Percentiles rank a stretch among this genome's conserved stretches.
phyloP scores from a whole-genome alignment of 2,797 vertebrate species.

The Gymnoscopelus microlampas region DNA sequence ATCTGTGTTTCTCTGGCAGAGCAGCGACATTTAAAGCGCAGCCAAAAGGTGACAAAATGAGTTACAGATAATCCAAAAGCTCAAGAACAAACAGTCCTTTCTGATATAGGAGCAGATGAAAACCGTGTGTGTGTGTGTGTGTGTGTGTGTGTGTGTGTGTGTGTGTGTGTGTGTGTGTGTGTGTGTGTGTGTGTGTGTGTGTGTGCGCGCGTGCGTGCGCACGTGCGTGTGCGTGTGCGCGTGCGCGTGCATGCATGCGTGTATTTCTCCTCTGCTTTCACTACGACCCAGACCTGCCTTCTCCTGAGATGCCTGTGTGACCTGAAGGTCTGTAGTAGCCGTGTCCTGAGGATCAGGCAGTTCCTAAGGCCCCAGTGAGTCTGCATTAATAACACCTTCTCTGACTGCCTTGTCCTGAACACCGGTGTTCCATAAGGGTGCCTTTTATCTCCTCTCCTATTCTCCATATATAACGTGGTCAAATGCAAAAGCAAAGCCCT shows the following conservation, averaged over 20 bases:
- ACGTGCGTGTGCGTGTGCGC: constrained; percentile 25
- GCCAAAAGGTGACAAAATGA: too few relatives aligned
- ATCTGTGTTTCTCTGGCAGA: too few relatives aligned
- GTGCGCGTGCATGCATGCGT: constrained; percentile 13
- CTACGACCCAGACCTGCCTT: background rate
- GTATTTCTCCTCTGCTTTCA: constrained; percentile 8
- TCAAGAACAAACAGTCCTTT: too few relatives aligned
- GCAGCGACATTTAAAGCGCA: too few relatives aligned
- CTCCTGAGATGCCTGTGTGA: constrained; percentile 2
- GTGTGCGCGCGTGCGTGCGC: background rate
- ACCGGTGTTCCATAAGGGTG: background rate
- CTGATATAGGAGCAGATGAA: too few relatives aligned
- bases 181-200: constrained; percentile 21
- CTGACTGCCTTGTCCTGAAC: background rate
- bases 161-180: constrained; percentile 23
- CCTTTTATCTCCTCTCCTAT: background rate
- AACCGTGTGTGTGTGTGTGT: background rate
- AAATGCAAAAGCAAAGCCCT: constrained; percentile 1
- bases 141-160: constrained; percentile 22
- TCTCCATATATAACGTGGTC: background rate
- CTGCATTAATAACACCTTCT: constrained; percentile 1
- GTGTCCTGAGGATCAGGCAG: background rate
- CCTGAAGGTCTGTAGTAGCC: background rate
- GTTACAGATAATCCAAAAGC: too few relatives aligned
- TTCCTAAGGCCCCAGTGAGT: constrained; percentile 2